Conservation (phyloP, 2,113 vertebrate genomes). For the Mellivora capensis region DNA sequence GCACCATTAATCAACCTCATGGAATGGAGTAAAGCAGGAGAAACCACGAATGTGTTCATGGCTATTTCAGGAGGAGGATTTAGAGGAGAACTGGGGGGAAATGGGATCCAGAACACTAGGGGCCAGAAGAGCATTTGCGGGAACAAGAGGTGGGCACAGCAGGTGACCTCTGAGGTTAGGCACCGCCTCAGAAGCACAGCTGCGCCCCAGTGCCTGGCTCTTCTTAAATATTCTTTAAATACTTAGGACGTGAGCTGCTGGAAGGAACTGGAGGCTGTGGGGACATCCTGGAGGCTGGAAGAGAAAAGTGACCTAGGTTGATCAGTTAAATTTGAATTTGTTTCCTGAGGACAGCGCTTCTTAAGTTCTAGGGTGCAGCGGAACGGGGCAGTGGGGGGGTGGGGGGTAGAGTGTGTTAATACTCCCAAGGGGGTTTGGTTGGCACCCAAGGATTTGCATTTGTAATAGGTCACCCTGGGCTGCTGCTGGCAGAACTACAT, state of each 20-base stretch:
- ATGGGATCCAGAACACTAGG: background rate
- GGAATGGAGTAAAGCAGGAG: background rate
- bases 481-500: background rate
- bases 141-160: background rate
- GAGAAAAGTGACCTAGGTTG: background rate
- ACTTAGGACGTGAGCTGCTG: background rate
- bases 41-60: background rate
- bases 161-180: background rate
- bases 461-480: background rate
- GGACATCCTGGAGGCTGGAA: background rate
- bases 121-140: background rate
- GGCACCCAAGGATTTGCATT: background rate
- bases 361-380: background rate
- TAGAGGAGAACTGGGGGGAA: background rate
- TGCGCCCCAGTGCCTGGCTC: background rate
- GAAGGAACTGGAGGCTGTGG: background rate
- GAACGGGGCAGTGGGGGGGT: background rate
- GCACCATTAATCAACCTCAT: background rate
- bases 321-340: background rate
- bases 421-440: background rate
- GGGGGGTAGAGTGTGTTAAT: background rate
- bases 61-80: background rate
- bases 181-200: background rate
- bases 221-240: background rate
- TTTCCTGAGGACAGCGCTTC: background rate